Evolutionary conservation across 2,797 vertebrate species (phyloP), one percentile per base, ranked within the genome.

Genomic region (Clarias platycephalus): DNA sequence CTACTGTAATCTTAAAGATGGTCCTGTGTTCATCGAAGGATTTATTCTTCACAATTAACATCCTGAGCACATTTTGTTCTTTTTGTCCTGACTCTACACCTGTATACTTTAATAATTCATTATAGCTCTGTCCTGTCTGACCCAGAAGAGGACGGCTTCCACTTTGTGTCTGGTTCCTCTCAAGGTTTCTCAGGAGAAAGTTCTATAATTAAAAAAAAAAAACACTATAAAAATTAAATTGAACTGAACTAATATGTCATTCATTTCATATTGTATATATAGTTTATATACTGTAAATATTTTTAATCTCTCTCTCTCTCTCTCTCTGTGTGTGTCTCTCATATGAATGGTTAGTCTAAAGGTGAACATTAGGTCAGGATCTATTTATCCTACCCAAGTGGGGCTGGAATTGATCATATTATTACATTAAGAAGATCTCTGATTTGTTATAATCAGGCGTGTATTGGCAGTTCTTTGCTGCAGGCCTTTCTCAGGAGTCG

Each of bases 331-430:
- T 20, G 28, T 34, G 16, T 62, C 10, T 62, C 31, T 78, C 10
- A n/a, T 49, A 63, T 97, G 96, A 98, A 97, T 97, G 96, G 98
- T 96, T 96, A 97, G 95, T 92, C 86, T 84, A 88, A 91, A 94
- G 97, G 97, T 97, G 96, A 98, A 95, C 95, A 63, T 94, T 81
- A 68, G 97, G 97, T 99, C 97, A 97, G 92, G 93, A 93, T 96
- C 95, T 96, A 99, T 98, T 99, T 98, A 98, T 99, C 97, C 96
- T 96, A 95, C 90, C 96, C 97, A 97, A 98, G 97, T 26, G 8
- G 96, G 97, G 96, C 4, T 60, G n/a, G 97, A 98, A 99, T 98
- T 98, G 97, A 99, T 99, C 97, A 97, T 96, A 96, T 98, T 97
- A 98, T 97, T 97, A 97, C 93, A 94, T 96, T 96, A 94, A 96